Evolutionary conservation across 2,888 invertebrate species (phyloP).

Genomic region (Plutella xylostella): DNA sequence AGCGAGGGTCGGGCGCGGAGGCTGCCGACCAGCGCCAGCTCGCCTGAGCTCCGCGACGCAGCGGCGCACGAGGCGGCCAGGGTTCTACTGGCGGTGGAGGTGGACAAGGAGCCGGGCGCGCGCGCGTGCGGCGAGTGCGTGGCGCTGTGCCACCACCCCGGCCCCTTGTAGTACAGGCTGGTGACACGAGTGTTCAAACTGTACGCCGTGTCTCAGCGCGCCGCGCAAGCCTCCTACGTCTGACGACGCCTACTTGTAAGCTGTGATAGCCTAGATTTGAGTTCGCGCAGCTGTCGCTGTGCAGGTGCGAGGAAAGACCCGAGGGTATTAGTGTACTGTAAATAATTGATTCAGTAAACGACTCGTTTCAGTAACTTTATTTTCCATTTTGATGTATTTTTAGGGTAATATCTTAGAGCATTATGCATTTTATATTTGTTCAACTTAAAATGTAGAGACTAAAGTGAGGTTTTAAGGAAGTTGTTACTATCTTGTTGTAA

Average conservation of each 20-base stretch:
- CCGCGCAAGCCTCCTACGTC: conserved; percentile 23
- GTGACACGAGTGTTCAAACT: conserved; percentile 61
- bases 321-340: conserved; percentile 26
- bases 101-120: conserved; percentile 30
- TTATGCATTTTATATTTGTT: conserved; percentile 62
- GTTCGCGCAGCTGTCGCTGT: conserved; percentile 29
- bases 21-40: conserved; percentile 49
- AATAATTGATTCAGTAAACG: conserved; percentile 32
- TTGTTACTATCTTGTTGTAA: conserved; percentile 49
- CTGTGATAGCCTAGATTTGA: conserved; percentile 64
- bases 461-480: conserved; percentile 39
- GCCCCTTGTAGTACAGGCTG: conserved; percentile 60
- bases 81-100: conserved; percentile 55
- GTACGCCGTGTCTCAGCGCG: conserved; percentile 47
- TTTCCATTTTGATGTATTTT: conserved; percentile 64
- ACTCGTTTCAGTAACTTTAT: conserved; percentile 47
- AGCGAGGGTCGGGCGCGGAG: conserved; percentile 22
- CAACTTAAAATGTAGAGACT: conserved; percentile 36
- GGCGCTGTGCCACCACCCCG: conserved; percentile 31
- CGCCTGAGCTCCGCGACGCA: conserved; percentile 43
- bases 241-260: conserved; percentile 46
- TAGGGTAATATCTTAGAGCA: conserved; percentile 53
- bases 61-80: conserved; percentile 30
- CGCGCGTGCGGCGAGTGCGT: conserved; percentile 37
- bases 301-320: conserved; percentile 46